phyloP scores from a whole-genome alignment of 2,888 invertebrate genomes.

The Micoletzkya japonica region DNA sequence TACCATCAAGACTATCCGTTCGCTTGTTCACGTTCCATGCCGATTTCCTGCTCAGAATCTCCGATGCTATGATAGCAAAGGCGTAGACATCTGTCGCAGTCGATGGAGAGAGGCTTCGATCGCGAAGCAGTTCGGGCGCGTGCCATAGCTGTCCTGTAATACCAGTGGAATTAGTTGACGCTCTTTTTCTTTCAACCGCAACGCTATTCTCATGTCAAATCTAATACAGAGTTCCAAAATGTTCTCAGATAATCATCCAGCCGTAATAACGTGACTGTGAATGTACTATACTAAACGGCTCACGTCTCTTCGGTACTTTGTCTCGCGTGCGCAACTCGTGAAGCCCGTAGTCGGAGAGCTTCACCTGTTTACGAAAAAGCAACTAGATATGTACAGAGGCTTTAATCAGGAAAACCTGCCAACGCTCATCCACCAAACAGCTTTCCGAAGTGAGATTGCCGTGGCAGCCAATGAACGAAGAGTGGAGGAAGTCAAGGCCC shows the following conservation, averaged over 20 bases:
- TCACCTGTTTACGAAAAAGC: constrained; percentile 7
- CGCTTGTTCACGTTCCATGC: constrained; percentile 4
- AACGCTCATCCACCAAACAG: constrained; percentile 23
- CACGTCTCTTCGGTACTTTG: constrained; percentile 10
- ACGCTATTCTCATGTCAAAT: background rate
- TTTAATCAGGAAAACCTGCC: constrained; percentile 20
- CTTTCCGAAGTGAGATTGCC: constrained; percentile 16
- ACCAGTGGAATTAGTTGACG: background rate
- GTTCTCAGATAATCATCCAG: background rate
- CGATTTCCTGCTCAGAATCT: constrained; percentile 4
- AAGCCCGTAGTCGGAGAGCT: constrained; percentile 28
- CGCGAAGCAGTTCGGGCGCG: constrained; percentile 21
- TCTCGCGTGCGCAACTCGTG: background rate
- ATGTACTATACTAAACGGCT: background rate
- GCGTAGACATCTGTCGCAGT: constrained; percentile 20
- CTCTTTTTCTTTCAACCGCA: background rate
- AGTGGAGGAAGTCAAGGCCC: constrained; percentile 24
- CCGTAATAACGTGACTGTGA: background rate
- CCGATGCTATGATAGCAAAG: constrained; percentile 21
- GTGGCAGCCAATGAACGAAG: constrained; percentile 19
- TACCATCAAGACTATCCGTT: constrained; percentile 18
- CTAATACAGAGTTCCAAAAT: background rate
- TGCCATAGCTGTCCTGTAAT: constrained; percentile 5
- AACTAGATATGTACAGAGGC: background rate
- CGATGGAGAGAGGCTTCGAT: background rate